Evolutionary conservation across 35 echinoderm and acorn worm species (phyloP), one percentile per base, ranked within the genome.

Genomic region (Apostichopus parvimensis): DNA sequence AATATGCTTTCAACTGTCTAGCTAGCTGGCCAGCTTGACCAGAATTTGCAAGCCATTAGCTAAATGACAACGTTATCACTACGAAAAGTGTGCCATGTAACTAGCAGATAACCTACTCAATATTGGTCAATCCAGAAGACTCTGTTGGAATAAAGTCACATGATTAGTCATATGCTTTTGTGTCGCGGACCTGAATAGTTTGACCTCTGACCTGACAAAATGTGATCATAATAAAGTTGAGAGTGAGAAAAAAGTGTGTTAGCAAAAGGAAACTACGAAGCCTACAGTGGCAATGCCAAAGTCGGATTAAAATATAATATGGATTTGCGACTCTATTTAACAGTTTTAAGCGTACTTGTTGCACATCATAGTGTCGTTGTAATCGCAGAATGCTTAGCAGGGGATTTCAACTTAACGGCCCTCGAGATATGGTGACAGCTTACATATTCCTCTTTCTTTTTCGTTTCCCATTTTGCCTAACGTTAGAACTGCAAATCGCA

Each of bases 151-250:
- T 80, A 58, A 54, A 55, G 79, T 82, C 79, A 82, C 79, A 82
- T 82, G 79, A 82, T 82, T 82, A 82, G 79, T 82, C 79, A 82
- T 82, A 82, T 53, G 79, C 56, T 17, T 82, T 10, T 55, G 71
- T 12, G 58, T 61, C 58, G 58, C 4, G 24, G 9, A 52, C 10
- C 55, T 53, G 79, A n/a, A 55, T 82, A 53, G 12, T 25, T 56
- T 82, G 20, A n/a, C 52, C 79, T 57, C 55, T 82, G 52, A 57
- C 13, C 79, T 53, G 52, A 80, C 52, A 61, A 61, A 61, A 61
- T 61, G 58, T 0, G 58, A 61, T 61, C 58, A 61, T 61, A 61
- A 61, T 61, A 61, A 61, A 61, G 58, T 9, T 61, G 58, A 61
- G 58, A 61, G 7, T 61, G 58, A 61, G 58, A 61, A 61, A 61